A percentile compares a stretch with the other conserved stretches of the same genome.
Conservation (phyloP, 1,140 invertebrate genomes). For the Tribolium madens region DNA sequence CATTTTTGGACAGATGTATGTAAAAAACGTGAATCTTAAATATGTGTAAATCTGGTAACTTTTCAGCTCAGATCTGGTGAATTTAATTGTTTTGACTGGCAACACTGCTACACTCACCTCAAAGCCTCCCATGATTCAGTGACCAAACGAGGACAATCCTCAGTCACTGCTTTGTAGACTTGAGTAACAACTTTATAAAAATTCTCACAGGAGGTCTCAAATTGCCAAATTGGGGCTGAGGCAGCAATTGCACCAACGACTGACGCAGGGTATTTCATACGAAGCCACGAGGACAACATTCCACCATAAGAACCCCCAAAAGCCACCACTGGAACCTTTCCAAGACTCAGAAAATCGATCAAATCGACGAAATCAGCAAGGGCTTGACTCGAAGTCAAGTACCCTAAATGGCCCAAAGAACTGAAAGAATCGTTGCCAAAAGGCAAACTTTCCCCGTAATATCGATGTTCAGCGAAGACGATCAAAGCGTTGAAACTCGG, state of each 20-base stretch:
- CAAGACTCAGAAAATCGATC: slow-evolving; percentile 73
- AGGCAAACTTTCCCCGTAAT: slow-evolving; percentile 92
- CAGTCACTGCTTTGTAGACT: slow-evolving; percentile 74
- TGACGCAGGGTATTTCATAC: slow-evolving; percentile 95
- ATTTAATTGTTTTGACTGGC: too few species aligned
- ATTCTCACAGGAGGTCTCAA: slow-evolving; percentile 82
- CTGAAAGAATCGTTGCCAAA: slow-evolving; percentile 84
- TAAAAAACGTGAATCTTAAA: too few species aligned
- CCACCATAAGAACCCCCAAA: slow-evolving; percentile 97
- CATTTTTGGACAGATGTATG: too few species aligned
- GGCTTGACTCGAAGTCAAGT: slow-evolving; percentile 92
- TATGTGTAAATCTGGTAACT: too few species aligned
- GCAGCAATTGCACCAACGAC: slow-evolving; percentile 92
- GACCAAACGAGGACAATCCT: slow-evolving; percentile 81
- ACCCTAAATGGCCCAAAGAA: slow-evolving; percentile 80
- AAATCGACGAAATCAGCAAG: slow-evolving; percentile 93
- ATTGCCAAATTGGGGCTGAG: slow-evolving; percentile 95
- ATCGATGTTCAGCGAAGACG: slow-evolving; percentile 96
- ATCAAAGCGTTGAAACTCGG: slow-evolving; percentile 83
- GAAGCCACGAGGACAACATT: slow-evolving; percentile 95
- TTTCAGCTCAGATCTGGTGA: too few species aligned
- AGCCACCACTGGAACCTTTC: slow-evolving; percentile 81
- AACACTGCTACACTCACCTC: slow-evolving; percentile 64
- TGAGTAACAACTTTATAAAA: slow-evolving; percentile 85
- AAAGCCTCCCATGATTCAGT: slow-evolving; percentile 83